These are phyloP conservation scores for Istiophorus platypterus DNA, from an alignment of 2,113 vertebrate species.

Conservation along the genomic window DNA sequence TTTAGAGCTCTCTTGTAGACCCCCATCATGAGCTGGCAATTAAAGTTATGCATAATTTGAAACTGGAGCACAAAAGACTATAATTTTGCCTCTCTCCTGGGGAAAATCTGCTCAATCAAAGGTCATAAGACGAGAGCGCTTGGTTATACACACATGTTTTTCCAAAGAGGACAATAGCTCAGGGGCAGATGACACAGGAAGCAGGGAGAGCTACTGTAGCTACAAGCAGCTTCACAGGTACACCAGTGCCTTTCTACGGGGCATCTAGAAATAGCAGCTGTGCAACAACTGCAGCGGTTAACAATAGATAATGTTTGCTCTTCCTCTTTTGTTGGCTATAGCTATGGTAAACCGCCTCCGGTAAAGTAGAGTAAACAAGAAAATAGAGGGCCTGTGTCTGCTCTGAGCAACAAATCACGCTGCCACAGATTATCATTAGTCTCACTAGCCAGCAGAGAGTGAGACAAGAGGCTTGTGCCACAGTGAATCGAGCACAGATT, in stretches of 20 bases:
- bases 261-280: constrained; percentile 55
- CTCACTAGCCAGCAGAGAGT: constrained; percentile 36
- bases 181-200: constrained; percentile 23
- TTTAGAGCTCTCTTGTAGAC: constrained; percentile 46
- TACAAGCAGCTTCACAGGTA: constrained; percentile 48
- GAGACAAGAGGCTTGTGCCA: constrained; percentile 28
- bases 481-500: constrained; percentile 30
- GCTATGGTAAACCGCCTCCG: constrained; percentile 62
- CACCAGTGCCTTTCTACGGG: constrained; percentile 48
- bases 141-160: constrained; percentile 20
- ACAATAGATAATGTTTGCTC: constrained; percentile 70
- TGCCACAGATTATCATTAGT: constrained; percentile 56
- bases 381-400: constrained; percentile 42
- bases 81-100: constrained; percentile 7
- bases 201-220: background rate
- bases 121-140: constrained; percentile 39
- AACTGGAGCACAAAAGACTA: constrained; percentile 17
- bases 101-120: constrained; percentile 31
- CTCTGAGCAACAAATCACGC: constrained; percentile 49
- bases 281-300: constrained; percentile 61
- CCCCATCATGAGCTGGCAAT: constrained; percentile 37
- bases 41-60: constrained; percentile 52
- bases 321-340: constrained; percentile 59
- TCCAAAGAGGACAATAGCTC: constrained; percentile 35
- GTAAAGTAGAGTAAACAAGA: constrained; percentile 62